Evolutionary conservation across 2,888 invertebrate species (phyloP).

Genomic region (Coremacera marginata): DNA sequence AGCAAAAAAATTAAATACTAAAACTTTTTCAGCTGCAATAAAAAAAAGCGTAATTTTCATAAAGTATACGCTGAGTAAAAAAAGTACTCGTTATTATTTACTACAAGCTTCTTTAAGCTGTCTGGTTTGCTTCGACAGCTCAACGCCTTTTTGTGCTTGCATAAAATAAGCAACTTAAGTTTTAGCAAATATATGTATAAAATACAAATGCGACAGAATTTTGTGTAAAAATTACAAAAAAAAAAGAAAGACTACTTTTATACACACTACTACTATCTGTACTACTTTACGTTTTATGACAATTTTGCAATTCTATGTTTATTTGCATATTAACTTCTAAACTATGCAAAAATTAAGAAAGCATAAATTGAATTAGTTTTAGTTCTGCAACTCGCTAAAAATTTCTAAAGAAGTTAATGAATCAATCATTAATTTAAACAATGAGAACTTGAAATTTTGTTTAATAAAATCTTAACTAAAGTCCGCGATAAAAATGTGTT

Average conservation of each 20-base stretch:
- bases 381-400: too few species aligned
- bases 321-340: background rate
- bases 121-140: too few species aligned
- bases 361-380: too few species aligned
- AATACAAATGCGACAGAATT: background rate
- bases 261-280: too few species aligned
- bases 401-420: background rate
- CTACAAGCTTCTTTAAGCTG: too few species aligned
- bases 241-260: background rate
- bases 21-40: too few species aligned
- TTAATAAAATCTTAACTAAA: background rate
- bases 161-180: background rate
- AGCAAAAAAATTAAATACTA: too few species aligned
- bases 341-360: too few species aligned
- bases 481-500: background rate
- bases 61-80: too few species aligned
- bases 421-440: background rate
- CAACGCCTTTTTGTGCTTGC: background rate
- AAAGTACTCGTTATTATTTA: too few species aligned
- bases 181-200: slow-evolving; percentile 10
- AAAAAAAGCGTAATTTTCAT: too few species aligned
- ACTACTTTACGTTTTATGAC: background rate
- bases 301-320: background rate
- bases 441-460: too few species aligned
- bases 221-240: background rate